A percentile compares a stretch with the other conserved stretches of the same genome.
phyloP scores from a whole-genome alignment of 2,797 vertebrate genomes.

The Morus bassanus region DNA sequence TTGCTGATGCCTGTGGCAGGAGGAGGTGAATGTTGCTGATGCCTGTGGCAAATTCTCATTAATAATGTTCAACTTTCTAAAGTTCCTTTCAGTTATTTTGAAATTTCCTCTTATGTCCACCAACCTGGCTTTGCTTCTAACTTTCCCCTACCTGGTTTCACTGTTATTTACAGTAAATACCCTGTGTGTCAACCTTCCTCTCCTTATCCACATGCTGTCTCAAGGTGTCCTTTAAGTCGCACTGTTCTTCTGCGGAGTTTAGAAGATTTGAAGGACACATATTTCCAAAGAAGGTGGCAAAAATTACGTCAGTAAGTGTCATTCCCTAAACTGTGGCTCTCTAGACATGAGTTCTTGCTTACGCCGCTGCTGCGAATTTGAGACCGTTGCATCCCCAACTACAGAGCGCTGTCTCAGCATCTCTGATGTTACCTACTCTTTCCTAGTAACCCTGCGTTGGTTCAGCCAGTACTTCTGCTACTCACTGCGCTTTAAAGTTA shows the following conservation, averaged over 20 bases:
- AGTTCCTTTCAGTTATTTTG: not conserved
- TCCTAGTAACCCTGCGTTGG: not conserved
- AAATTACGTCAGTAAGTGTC: not conserved
- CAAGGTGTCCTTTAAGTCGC: not conserved
- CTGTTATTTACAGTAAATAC: not conserved
- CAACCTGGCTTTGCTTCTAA: not conserved
- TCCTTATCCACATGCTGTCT: rapidly evolving
- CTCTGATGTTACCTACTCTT: not conserved
- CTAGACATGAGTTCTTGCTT: not conserved
- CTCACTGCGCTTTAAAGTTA: not conserved
- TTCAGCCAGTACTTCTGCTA: not conserved
- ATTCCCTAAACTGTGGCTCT: not conserved
- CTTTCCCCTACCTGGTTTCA: not conserved
- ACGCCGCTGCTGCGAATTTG: not conserved
- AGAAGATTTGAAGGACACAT: not conserved
- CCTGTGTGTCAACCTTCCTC: not conserved
- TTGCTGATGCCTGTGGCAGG: not conserved
- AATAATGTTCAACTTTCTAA: not conserved
- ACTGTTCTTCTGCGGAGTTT: not conserved
- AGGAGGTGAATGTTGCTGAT: not conserved
- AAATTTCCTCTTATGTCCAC: not conserved
- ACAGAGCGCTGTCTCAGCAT: not conserved
- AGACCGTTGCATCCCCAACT: not conserved
- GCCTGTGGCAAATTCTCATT: not conserved
- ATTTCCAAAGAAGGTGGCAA: not conserved